Evolutionary conservation across 2,797 vertebrate genomes (phyloP).

Genomic region (Cossypha niveicapilla): DNA sequence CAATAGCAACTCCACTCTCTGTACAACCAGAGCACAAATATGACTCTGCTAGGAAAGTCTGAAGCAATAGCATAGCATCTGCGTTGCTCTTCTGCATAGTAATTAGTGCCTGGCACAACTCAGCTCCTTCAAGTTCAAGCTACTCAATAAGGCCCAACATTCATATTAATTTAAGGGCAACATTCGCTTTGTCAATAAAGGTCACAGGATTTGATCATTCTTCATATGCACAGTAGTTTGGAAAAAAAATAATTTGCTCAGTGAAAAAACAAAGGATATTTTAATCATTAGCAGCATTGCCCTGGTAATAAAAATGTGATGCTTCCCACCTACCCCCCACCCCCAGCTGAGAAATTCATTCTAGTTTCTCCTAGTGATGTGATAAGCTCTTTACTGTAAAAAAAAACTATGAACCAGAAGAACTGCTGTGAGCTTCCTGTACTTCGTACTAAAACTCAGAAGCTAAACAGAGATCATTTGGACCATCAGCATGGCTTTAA

Average conservation of each 20-base stretch:
- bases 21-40: background rate
- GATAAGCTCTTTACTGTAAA: background rate
- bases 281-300: background rate
- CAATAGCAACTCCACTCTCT: background rate
- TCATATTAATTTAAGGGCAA: background rate
- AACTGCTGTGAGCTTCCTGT: background rate
- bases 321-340: background rate
- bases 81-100: background rate
- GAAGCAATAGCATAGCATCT: background rate
- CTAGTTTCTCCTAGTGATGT: background rate
- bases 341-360: background rate
- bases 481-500: background rate
- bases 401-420: background rate
- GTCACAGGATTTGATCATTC: background rate
- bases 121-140: background rate
- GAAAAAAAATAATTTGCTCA: background rate
- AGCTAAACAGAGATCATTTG: background rate
- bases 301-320: background rate
- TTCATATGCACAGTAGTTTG: background rate
- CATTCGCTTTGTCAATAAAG: background rate
- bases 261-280: background rate
- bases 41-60: background rate
- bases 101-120: background rate
- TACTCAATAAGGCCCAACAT: background rate
- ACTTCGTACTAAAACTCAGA: background rate